phyloP scores from a whole-genome alignment of 2,888 invertebrate genomes.

The Liodrosophila aerea region DNA sequence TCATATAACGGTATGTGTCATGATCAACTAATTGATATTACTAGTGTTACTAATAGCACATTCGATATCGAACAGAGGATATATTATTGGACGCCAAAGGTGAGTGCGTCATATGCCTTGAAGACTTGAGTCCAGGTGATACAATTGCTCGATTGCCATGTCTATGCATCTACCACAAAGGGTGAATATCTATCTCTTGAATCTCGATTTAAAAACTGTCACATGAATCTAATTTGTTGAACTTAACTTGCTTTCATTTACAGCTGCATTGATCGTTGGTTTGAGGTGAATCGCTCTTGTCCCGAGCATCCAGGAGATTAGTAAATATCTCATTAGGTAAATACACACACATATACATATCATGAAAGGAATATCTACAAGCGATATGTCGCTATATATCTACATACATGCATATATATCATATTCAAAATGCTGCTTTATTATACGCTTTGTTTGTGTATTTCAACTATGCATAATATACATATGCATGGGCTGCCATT shows the following conservation, averaged over 20 bases:
- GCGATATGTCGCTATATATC: no score
- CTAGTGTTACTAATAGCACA: no score
- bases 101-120: slow-evolving; percentile 99
- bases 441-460: neutral
- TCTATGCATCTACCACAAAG: slow-evolving; percentile 99
- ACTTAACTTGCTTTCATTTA: slow-evolving; percentile 67
- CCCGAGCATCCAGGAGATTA: slow-evolving; percentile 96
- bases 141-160: slow-evolving; percentile 99
- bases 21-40: no score
- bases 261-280: slow-evolving; percentile 99
- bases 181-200: slow-evolving; percentile 86
- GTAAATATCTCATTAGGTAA: slow-evolving; percentile 48
- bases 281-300: slow-evolving; percentile 98
- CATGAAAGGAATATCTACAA: neutral
- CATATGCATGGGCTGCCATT: slow-evolving; percentile 16
- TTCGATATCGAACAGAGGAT: no score
- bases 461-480: slow-evolving; percentile 2
- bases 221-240: neutral
- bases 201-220: no score
- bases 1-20: slow-evolving; percentile 94
- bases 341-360: neutral
- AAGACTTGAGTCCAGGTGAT: slow-evolving; percentile 97
- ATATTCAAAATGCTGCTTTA: neutral
- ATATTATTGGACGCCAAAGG: slow-evolving; percentile 97
- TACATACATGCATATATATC: neutral